These are phyloP conservation scores for Struthio camelus DNA, from an alignment of 2,113 vertebrate genomes.

Conservation along the genomic window DNA sequence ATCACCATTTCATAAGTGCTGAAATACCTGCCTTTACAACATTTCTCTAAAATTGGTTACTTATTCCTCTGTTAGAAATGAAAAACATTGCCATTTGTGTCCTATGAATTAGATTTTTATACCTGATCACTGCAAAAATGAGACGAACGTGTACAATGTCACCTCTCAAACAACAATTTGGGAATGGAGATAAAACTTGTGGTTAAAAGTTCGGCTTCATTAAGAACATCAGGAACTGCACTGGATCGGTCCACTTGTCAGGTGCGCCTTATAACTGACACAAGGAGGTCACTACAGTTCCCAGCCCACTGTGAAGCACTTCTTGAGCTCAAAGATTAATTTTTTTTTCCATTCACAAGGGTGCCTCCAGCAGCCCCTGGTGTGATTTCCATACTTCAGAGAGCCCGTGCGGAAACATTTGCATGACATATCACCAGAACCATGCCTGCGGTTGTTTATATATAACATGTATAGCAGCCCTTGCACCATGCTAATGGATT, in stretches of 20 bases:
- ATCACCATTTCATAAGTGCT: not conserved
- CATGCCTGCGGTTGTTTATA: fast-evolving
- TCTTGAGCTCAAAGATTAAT: not conserved
- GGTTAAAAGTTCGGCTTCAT: not conserved
- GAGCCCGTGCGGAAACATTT: not conserved
- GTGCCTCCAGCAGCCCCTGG: not conserved
- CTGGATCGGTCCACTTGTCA: not conserved
- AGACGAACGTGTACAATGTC: not conserved
- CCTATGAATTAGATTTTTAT: not conserved
- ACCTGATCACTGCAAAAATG: not conserved
- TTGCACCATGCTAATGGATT: not conserved
- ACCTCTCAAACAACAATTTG: not conserved
- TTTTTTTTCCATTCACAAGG: not conserved
- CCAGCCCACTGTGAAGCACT: not conserved
- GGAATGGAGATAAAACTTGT: not conserved
- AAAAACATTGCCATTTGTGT: not conserved
- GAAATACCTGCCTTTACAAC: not conserved
- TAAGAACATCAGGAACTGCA: not conserved
- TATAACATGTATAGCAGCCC: not conserved
- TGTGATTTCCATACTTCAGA: not conserved
- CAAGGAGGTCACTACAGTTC: not conserved
- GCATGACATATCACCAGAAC: not conserved
- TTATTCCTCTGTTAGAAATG: not conserved
- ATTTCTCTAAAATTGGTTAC: not conserved
- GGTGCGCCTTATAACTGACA: not conserved